Base-by-base conservation (phyloP, 2,113 vertebrate species). In the Dicerorhinus sumatrensis region DNA sequence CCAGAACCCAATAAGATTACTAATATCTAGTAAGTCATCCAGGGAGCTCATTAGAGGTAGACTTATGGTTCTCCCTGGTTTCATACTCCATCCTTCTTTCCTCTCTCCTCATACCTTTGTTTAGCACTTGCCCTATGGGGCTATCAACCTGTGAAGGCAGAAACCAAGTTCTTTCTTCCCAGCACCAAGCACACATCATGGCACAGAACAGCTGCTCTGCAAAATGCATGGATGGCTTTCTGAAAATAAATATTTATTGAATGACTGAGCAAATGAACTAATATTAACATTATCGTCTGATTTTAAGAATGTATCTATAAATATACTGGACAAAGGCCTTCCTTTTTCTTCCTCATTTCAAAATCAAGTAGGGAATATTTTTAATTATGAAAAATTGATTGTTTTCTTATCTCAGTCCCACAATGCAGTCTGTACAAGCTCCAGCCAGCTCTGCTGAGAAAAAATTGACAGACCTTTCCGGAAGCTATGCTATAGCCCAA, bases 351-450 rank as follows among this genome's bases (percentile, higher is more conserved):
- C 65, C 76, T 90, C 31, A 63, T 39, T 80, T 63, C 70, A 88
- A 97, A 90, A 75, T 65, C 42, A 77, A 84, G 31, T 51, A 25
- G 8, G 21, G n/a, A 97, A 58, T 56, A 36, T 51, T 82, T 96
- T 87, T 84, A 89, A 79, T 83, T 62, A 87, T n/a, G 48, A 67
- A 62, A 93, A 94, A 56, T 31, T 46, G 23, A 27, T 73, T 54
- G 36, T 88, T 93, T 95, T 60, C 92, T 97, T 93, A 91, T 91
- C 63, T 90, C 63, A 1, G 17, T 77, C 73, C 58, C 51, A 39
- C 84, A 77, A 76, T 5, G 18, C 69, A 33, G 29, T 62, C 62
- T 21, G 3, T 67, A n/a, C 8, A 67, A 79, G 76, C 70, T 91
- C 42, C 27, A 25, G 46, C 17, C 20, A 73, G 76, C 25, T 33